Conservation (phyloP, 2,797 vertebrate genomes). For the Ibycter americanus region DNA sequence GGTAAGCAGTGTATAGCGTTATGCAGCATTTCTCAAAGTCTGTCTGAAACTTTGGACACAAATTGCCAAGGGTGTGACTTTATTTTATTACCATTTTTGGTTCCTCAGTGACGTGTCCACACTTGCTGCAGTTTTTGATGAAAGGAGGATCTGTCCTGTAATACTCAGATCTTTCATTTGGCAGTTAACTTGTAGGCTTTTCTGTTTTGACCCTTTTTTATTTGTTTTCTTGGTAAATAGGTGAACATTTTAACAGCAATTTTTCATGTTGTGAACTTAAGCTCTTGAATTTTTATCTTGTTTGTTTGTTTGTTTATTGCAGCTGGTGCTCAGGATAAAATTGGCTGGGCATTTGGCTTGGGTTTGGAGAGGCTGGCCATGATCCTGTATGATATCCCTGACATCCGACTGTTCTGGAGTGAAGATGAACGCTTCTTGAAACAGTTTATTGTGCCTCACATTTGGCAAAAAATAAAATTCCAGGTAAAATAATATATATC, state of each 20-base stretch:
- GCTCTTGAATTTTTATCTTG: conserved; percentile 12
- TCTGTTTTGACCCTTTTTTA: not conserved
- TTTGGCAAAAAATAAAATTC: conserved; percentile 85
- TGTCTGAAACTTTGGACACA: not conserved
- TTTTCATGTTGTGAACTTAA: not conserved
- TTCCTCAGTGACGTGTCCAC: not conserved
- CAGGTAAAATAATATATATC: conserved; percentile 80
- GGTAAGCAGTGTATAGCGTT: not conserved
- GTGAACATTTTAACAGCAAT: not conserved
- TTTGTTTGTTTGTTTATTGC: conserved; percentile 47
- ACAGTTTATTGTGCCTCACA: conserved; percentile 84
- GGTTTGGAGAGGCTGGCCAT: conserved; percentile 94
- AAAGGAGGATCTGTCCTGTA: not conserved
- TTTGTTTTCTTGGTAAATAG: not conserved
- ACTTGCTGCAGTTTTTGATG: not conserved
- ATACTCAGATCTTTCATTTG: not conserved
- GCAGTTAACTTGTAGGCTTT: not conserved
- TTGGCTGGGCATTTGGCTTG: conserved; percentile 95
- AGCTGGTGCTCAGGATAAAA: conserved; percentile 87
- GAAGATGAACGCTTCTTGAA: conserved; percentile 87
- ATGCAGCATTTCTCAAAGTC: not conserved
- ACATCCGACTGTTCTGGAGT: conserved; percentile 97
- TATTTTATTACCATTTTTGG: not conserved
- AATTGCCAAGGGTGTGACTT: not conserved
- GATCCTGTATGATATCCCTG: conserved; percentile 89